Percentiles rank a stretch among this genome's conserved stretches.
These are phyloP conservation scores for Stegodyphus dumicola DNA, from an alignment of 1,140 invertebrate species.

Conservation along the genomic window DNA sequence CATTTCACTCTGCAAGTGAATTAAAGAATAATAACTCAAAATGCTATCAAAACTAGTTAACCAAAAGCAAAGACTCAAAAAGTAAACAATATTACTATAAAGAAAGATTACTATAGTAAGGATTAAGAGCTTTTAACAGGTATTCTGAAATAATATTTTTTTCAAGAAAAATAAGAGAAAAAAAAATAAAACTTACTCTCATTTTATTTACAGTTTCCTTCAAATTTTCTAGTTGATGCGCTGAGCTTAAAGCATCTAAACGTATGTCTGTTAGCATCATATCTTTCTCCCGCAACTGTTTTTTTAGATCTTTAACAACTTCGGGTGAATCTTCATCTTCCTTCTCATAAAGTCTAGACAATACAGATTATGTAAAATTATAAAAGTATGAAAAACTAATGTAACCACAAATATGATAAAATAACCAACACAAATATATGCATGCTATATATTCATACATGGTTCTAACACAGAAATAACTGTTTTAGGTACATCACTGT, in stretches of 20 bases:
- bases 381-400: no score
- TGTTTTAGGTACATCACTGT: no score
- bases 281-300: conserved; percentile 93
- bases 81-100: no score
- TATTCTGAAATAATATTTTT: not conserved
- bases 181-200: conserved; percentile 75
- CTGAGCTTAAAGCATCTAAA: conserved; percentile 93
- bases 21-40: not conserved
- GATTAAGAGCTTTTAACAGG: not conserved
- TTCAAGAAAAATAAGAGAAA: not conserved
- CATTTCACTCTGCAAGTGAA: conserved; percentile 85
- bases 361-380: no score
- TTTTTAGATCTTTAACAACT: conserved; percentile 66
- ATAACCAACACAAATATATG: no score
- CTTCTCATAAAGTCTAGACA: conserved; percentile 64
- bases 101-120: no score
- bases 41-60: not conserved
- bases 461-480: no score
- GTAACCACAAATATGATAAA: no score
- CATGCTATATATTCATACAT: no score
- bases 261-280: conserved; percentile 95
- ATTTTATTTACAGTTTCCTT: conserved; percentile 97
- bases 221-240: conserved; percentile 94
- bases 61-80: no score
- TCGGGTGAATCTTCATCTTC: conserved; percentile 62